Evolutionary conservation across 2,888 invertebrate genomes (phyloP).

Genomic region (Nasonia oneida): DNA sequence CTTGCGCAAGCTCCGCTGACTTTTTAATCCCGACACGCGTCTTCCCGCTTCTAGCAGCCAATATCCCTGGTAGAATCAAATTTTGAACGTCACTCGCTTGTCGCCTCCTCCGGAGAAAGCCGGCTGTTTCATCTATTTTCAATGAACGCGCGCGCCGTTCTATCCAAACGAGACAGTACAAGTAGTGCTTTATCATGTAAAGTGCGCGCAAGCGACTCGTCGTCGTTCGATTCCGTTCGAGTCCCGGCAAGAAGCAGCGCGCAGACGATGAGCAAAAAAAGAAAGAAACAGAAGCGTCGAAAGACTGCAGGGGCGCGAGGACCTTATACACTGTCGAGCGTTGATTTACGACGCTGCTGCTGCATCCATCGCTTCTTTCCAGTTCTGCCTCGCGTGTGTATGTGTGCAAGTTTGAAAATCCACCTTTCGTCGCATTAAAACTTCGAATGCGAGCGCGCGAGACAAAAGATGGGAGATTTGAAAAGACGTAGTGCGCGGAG

Average conservation of each 20-base stretch:
- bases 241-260: constrained; percentile 11
- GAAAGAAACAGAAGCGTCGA: neutral
- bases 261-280: neutral
- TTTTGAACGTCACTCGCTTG: constrained; percentile 11
- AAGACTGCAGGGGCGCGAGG: constrained; percentile 29
- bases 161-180: constrained; percentile 60
- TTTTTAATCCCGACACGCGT: neutral
- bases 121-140: constrained; percentile 61
- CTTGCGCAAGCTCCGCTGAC: neutral
- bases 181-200: constrained; percentile 61
- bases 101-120: neutral
- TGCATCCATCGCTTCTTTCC: neutral
- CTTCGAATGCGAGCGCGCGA: constrained; percentile 63
- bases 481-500: neutral
- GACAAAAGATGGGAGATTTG: constrained; percentile 28
- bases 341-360: constrained; percentile 57
- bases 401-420: constrained; percentile 52
- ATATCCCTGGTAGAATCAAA: constrained; percentile 9
- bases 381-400: neutral
- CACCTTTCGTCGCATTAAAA: constrained; percentile 68
- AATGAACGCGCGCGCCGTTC: constrained; percentile 45
- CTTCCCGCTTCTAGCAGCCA: neutral
- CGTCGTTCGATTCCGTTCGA: constrained; percentile 42
- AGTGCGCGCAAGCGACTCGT: constrained; percentile 3
- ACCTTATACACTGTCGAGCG: constrained; percentile 50